These are phyloP conservation scores for Lasioglossum calceatum DNA, from an alignment of 2,888 invertebrate species.

Conservation along the genomic window DNA sequence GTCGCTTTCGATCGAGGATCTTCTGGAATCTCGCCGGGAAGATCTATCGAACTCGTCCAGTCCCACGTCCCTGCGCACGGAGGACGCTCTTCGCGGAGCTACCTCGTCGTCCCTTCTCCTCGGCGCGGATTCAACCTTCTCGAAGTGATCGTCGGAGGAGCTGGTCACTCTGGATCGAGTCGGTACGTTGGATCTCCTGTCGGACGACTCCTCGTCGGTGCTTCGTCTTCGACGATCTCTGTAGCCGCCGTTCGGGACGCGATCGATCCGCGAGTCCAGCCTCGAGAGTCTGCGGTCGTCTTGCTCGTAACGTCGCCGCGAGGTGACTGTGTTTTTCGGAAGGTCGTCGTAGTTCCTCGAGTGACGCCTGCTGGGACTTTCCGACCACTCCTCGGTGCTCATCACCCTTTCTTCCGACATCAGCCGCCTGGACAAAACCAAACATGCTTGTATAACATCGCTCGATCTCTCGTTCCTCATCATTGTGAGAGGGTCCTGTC, in stretches of 20 bases:
- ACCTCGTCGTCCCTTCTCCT: constrained; percentile 46
- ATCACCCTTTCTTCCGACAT: constrained; percentile 79
- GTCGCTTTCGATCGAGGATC: constrained; percentile 70
- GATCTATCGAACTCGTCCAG: constrained; percentile 54
- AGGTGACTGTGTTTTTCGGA: constrained; percentile 62
- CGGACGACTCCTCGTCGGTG: constrained; percentile 77
- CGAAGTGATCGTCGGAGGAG: constrained; percentile 80
- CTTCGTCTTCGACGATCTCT: constrained; percentile 73
- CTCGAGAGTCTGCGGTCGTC: constrained; percentile 62
- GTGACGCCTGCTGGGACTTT: constrained; percentile 70
- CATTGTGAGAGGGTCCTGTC: too few relatives aligned
- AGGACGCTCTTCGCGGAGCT: constrained; percentile 45
- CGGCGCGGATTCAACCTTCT: constrained; percentile 48
- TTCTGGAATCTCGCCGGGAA: constrained; percentile 57
- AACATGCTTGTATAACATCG: neutral
- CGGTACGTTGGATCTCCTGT: constrained; percentile 67
- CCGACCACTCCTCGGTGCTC: constrained; percentile 78
- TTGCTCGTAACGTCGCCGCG: constrained; percentile 64
- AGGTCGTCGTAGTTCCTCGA: constrained; percentile 73
- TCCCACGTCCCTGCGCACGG: constrained; percentile 55
- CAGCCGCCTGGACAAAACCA: constrained; percentile 67
- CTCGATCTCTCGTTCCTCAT: too few relatives aligned
- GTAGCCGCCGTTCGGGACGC: constrained; percentile 56
- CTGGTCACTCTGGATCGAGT: constrained; percentile 75
- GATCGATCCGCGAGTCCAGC: constrained; percentile 58